Evolutionary conservation across 2,113 vertebrate species (phyloP), one percentile per base, ranked within the genome.

Genomic region (Pungitius pungitius): DNA sequence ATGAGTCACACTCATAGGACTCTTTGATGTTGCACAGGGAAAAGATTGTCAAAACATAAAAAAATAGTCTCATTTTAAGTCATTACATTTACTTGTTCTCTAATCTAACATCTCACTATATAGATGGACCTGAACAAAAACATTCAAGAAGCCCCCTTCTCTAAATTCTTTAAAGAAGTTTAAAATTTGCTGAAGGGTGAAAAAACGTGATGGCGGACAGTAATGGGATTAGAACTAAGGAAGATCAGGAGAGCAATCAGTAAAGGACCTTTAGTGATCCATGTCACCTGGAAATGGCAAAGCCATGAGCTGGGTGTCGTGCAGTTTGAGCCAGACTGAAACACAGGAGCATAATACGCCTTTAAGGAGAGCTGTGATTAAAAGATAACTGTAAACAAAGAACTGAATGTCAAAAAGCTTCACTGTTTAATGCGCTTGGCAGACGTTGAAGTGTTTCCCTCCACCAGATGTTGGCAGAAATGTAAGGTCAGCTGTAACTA

Each of bases 141-240:
- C 54, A 3, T 63, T 22, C 10, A 58, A 54, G 37, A 47, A 24
- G 24, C 18, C 14, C 30, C 5, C 0, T 1, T 60, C 33, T 35
- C 27, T 75, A 11, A 70, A 61, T 59, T 71, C 8, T 54, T 30
- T 1, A 4, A 17, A 39, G 49, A 0, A 71, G 51, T 12, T 42
- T 18, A 72, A 49, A 54, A 62, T 43, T 15, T 15, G 12, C 42
- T 54, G 39, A 60, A 82, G 63, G 57, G 65, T 62, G 73, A 55
- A 65, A 69, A 14, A 82, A 76, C 61, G 22, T 81, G 86, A 75
- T 80, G 85, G 77, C 22, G 35, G 74, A 47, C 68, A 45, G 47
- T 90, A 89, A 91, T 86, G 75, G 84, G 90, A 92, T 92, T 86
- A 78, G 55, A 45, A 54, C 67, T 78, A 78, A 88, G 82, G 76